Evolutionary conservation across 2,888 invertebrate species (phyloP).

Genomic region (Sinodicranocentrus sp.): DNA sequence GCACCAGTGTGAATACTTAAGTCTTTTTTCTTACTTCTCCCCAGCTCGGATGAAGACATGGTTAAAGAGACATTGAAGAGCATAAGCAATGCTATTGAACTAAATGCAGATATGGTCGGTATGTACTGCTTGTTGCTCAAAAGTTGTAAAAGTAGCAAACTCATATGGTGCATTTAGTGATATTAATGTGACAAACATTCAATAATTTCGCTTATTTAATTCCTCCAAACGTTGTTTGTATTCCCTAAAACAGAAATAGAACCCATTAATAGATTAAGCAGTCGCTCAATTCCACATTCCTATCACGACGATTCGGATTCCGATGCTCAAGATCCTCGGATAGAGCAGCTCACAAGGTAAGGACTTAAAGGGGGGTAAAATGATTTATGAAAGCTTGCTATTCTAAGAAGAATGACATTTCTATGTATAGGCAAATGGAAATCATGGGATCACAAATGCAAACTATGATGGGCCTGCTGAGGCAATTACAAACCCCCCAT

Average conservation of each 20-base stretch:
- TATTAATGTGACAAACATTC: neutral
- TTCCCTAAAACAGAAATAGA: neutral
- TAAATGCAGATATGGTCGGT: constrained; percentile 91
- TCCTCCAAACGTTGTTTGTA: too few relatives aligned
- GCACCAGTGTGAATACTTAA: neutral
- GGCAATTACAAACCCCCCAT: constrained; percentile 79
- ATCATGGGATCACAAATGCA: constrained; percentile 86
- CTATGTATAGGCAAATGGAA: constrained; percentile 52
- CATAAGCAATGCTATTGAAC: constrained; percentile 83
- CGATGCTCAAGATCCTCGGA: constrained; percentile 78
- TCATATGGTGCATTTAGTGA: neutral
- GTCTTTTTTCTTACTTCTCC: neutral
- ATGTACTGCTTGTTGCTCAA: too few relatives aligned
- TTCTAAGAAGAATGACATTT: neutral
- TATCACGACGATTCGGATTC: constrained; percentile 70
- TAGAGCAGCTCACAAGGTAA: constrained; percentile 85
- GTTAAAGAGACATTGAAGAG: constrained; percentile 56
- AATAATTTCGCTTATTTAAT: neutral
- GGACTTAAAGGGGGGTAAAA: neutral
- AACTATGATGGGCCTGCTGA: constrained; percentile 84
- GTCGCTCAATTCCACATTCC: constrained; percentile 76
- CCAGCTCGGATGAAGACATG: constrained; percentile 69
- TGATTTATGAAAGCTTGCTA: too few relatives aligned
- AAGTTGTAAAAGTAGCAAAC: too few relatives aligned
- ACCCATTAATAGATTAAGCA: constrained; percentile 20